Conservation (phyloP, 2,888 invertebrate genomes). For the Euspilapteryx auroguttella region DNA sequence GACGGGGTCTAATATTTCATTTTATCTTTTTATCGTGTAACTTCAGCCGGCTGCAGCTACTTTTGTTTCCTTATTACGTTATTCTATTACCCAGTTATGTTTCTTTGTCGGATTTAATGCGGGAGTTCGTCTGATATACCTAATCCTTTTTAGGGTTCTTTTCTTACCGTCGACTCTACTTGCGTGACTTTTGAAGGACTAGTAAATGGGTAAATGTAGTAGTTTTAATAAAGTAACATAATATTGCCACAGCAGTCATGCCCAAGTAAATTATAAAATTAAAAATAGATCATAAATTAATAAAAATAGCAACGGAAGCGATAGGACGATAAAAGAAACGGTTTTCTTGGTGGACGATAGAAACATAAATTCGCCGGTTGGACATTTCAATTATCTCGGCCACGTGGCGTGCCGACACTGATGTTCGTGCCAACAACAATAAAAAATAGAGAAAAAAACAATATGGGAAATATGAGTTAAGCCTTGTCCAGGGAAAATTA, state of each 20-base stretch:
- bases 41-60: conserved; percentile 3
- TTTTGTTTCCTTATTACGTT: conserved; percentile 5
- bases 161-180: no score
- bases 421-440: conserved; percentile 51
- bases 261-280: no score
- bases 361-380: conserved; percentile 53
- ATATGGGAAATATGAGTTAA: neutral
- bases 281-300: no score
- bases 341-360: conserved; percentile 24
- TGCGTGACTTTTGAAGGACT: no score
- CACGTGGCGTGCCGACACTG: conserved; percentile 50
- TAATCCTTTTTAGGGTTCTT: conserved; percentile 1
- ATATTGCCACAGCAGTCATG: no score
- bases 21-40: conserved; percentile 6
- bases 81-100: conserved; percentile 4
- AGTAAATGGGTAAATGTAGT: no score
- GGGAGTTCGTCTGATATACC: neutral
- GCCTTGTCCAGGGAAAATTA: no score
- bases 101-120: conserved; percentile 2
- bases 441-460: conserved; percentile 31
- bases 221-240: no score
- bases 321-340: conserved; percentile 24
- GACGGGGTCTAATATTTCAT: conserved; percentile 5
- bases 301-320: neutral
- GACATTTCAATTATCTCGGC: conserved; percentile 57